Evolutionary conservation across 2,797 vertebrate species (phyloP).

Genomic region (Bradypodion ventrale): DNA sequence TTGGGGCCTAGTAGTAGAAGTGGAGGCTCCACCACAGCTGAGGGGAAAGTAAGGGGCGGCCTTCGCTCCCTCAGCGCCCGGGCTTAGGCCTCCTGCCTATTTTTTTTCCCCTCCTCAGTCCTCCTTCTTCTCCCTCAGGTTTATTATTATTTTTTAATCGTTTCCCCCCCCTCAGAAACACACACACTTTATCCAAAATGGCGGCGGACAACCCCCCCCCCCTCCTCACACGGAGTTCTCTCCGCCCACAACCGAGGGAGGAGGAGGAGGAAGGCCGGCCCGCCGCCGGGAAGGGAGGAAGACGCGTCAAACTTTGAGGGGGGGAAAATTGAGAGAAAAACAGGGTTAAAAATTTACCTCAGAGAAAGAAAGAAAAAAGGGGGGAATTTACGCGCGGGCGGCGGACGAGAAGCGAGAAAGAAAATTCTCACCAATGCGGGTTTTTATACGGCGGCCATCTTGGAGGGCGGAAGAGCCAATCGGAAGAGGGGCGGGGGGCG

Average conservation of each 20-base stretch:
- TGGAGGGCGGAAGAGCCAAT: neutral
- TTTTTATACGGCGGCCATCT: no score
- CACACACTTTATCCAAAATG: slow-evolving; percentile 2
- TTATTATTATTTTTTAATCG: accelerated
- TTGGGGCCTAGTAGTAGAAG: no score
- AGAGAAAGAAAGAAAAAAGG: no score
- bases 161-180: neutral
- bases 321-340: no score
- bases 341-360: no score
- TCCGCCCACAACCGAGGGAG: neutral
- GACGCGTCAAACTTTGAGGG: no score
- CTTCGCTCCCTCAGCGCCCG: no score
- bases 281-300: no score
- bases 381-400: neutral
- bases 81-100: no score
- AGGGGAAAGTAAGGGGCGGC: no score
- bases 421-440: neutral
- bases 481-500: neutral
- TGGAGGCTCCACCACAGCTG: no score
- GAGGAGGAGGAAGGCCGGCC: neutral
- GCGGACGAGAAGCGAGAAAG: neutral
- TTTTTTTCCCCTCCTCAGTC: no score
- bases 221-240: neutral
- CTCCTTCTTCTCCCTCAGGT: neutral
- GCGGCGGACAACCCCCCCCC: neutral